phyloP scores from a whole-genome alignment of 2,888 invertebrate species.

The Tenthredo distinguenda region DNA sequence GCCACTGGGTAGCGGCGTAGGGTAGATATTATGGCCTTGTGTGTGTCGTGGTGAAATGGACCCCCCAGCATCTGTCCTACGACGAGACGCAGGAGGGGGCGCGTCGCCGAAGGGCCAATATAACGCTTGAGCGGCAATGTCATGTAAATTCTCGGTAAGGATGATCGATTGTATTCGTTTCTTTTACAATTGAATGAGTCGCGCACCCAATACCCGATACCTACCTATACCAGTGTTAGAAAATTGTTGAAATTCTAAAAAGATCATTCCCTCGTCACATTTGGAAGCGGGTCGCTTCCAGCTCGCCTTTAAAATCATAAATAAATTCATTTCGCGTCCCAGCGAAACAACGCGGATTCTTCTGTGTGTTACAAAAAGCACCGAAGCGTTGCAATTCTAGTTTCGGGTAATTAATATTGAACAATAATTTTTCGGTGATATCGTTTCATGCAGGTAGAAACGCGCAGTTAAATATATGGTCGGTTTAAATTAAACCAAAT shows the following conservation, averaged over 20 bases:
- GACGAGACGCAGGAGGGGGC: slow-evolving; percentile 44
- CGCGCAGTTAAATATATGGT: background rate
- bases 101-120: slow-evolving; percentile 51
- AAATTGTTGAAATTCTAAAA: slow-evolving; percentile 23
- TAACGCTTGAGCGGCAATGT: slow-evolving; percentile 52
- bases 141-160: slow-evolving; percentile 51
- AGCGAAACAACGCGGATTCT: background rate
- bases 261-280: background rate
- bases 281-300: background rate
- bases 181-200: slow-evolving; percentile 47
- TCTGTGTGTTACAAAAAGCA: background rate
- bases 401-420: background rate
- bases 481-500: background rate
- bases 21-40: slow-evolving; percentile 38
- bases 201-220: background rate
- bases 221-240: background rate
- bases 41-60: slow-evolving; percentile 41
- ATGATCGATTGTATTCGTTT: slow-evolving; percentile 50
- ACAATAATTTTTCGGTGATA: background rate
- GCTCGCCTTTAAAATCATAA: background rate
- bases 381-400: background rate
- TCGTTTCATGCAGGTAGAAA: background rate
- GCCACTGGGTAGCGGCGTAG: slow-evolving; percentile 20
- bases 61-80: slow-evolving; percentile 62
- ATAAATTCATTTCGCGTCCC: background rate